Evolutionary conservation across 2,113 vertebrate genomes (phyloP), one percentile per base, ranked within the genome.

Genomic region (Dendrocopos noguchii): DNA sequence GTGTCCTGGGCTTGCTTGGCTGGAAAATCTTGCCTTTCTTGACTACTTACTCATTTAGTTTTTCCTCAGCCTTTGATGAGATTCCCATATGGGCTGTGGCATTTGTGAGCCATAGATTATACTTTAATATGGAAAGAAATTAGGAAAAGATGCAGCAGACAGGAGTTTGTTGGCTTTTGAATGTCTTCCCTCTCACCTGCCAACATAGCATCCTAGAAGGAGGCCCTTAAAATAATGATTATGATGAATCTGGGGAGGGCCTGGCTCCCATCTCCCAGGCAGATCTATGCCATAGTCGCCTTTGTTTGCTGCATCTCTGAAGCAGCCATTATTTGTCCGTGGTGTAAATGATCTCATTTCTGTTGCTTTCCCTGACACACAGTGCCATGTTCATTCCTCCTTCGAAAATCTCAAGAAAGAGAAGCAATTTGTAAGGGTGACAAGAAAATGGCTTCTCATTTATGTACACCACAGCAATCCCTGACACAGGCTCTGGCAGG

Each of bases 341-440:
- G 18, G 36, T 77, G 66, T 75, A 90, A 93, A 79, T 22, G 53
- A 88, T 80, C 63, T 59, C 39, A 10, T 89, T 91, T 83, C 81
- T 91, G 60, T 53, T 88, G 75, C 75, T 84, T 78, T 89, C 73
- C 44, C 84, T 72, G 73, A 65, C 56, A 91, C 46, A 21, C 47
- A 66, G 60, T 47, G 80, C 91, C 76, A 71, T 8, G 33, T 56
- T 91, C 84, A 85, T 88, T 90, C 88, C 90, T 93, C 73, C 91
- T 86, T 87, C 0, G 12, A 84, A 96, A 93, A 94, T 94, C 78
- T 94, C 93, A 75, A 75, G 67, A 80, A 87, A 47, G 85, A 87
- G 82, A 78, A 96, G 93, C 87, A 79, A 94, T 95, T 95, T 91
- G 82, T 94, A 88, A 94, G 88, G 90, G 78, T 88, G 95, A 93